Conservation (phyloP, 2,797 vertebrate genomes). For the Gobionotothen gibberifrons region DNA sequence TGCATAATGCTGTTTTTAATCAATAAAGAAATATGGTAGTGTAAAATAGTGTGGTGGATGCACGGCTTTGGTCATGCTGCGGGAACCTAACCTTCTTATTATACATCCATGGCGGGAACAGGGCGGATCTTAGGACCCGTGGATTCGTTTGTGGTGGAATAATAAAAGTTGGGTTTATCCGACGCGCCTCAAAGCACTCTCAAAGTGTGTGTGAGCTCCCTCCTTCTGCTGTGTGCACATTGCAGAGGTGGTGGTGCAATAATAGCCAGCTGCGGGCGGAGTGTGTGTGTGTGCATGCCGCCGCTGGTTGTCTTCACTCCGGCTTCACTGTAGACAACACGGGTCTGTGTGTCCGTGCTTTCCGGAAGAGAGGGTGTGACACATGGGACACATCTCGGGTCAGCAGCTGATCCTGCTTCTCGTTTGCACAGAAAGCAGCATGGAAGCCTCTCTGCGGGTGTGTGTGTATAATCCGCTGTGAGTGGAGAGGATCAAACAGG, state of each 20-base stretch:
- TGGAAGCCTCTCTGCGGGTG: background rate
- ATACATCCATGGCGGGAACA: slow-evolving; percentile 22
- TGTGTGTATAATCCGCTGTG: background rate
- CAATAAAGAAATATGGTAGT: accelerated
- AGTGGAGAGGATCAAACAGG: slow-evolving; percentile 2
- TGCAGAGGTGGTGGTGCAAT: slow-evolving; percentile 39
- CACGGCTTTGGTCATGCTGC: background rate
- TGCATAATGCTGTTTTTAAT: accelerated
- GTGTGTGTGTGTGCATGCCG: background rate
- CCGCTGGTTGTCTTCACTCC: slow-evolving; percentile 47
- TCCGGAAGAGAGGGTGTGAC: slow-evolving; percentile 74
- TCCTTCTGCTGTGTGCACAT: slow-evolving; percentile 2
- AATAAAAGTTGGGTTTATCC: slow-evolving; percentile 72
- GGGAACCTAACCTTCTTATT: slow-evolving; percentile 20
- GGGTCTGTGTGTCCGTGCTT: slow-evolving; percentile 38
- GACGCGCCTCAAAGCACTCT: slow-evolving; percentile 30
- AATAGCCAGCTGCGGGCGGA: slow-evolving; percentile 36
- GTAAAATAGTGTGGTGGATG: background rate
- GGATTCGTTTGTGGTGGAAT: slow-evolving; percentile 40
- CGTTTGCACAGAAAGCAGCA: slow-evolving; percentile 1
- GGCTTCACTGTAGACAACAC: background rate
- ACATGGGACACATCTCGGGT: slow-evolving; percentile 66
- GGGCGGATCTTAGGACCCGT: slow-evolving; percentile 76
- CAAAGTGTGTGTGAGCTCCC: slow-evolving; percentile 1
- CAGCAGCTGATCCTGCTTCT: slow-evolving; percentile 48